Evolutionary conservation across 1,140 invertebrate genomes (phyloP), one percentile per base, ranked within the genome.

Genomic region (Ceratina calcarata): DNA sequence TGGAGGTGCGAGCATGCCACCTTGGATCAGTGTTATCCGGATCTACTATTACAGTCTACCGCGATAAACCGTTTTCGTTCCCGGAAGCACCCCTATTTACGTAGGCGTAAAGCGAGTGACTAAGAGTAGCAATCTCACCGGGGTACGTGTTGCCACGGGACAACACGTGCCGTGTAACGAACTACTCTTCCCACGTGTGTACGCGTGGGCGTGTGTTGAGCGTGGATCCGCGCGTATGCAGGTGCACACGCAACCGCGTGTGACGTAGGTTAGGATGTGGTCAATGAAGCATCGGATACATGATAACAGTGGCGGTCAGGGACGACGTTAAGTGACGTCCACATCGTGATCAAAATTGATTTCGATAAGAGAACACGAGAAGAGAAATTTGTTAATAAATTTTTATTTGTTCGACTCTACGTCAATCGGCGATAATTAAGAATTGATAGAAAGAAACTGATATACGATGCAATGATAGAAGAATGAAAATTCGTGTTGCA

Each of bases 271-370:
- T 82, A 76, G 57, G 62, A 57, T 51, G 71, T 76, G 71, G 62
- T 67, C 67, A 80, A 70, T 81, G 80, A 82, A 72, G 71, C 81
- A 72, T 76, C 70, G 68, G 61, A 82, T 82, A 65, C 53, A 45
- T 45, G 83, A 85, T 83, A 85, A 76, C 66, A 65, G 27, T 66
- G 49, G 13, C 76, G 80, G 76, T 73, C 76, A 62, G 53, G 62
- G 76, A 58, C 66, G 60, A 13, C 22, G 1, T 68, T 75, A 61
- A 55, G 57, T 49, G 65, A 68, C n/a, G 32, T 81, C 18, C 53
- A 65, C 74, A 51, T 18, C 24, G 49, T 68, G 3, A 53, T 53
- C 22, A 10, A 27, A 24, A 68, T 27, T 68, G 10, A 12, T 16
- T 68, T 18, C 16, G 20, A 6, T 18, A 8, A 3, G 18, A 57